Percentiles rank a stretch among this genome's conserved stretches.
Evolutionary conservation across 1,140 invertebrate species (phyloP).

Genomic region (Platyscapa corneri): DNA sequence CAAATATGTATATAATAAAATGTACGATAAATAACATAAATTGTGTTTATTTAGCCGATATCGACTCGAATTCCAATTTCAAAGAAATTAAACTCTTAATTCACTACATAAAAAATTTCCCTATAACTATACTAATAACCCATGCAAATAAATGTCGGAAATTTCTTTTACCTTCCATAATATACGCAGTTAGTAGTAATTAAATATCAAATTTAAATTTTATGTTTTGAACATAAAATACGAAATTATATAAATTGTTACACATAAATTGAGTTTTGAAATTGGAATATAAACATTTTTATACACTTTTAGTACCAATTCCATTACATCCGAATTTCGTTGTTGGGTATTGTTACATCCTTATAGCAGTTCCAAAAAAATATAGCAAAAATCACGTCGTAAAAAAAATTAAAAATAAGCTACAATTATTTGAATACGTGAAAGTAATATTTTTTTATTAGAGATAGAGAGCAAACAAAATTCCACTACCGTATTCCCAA

Average conservation of each 20-base stretch:
- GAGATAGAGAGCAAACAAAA: too few relatives aligned
- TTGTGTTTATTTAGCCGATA: background rate
- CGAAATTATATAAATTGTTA: background rate
- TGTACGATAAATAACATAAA: background rate
- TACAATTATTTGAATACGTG: background rate
- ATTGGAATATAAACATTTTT: background rate
- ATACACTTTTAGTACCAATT: background rate
- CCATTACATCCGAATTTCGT: too few relatives aligned
- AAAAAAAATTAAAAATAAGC: too few relatives aligned
- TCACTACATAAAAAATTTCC: slow-evolving; percentile 3
- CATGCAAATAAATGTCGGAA: background rate
- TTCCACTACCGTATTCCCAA: too few relatives aligned
- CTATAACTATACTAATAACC: background rate
- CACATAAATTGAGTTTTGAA: background rate
- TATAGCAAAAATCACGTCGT: too few relatives aligned
- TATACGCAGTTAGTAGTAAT: background rate
- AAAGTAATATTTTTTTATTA: background rate
- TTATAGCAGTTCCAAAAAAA: background rate
- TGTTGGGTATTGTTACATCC: background rate
- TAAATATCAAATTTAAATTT: slow-evolving; percentile 14
- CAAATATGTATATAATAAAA: background rate
- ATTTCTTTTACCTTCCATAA: background rate
- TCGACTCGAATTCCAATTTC: background rate
- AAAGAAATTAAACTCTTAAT: slow-evolving; percentile 2
- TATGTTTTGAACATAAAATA: slow-evolving; percentile 11